Evolutionary conservation across 1,140 invertebrate species (phyloP).

Genomic region (Dendroctonus valens): DNA sequence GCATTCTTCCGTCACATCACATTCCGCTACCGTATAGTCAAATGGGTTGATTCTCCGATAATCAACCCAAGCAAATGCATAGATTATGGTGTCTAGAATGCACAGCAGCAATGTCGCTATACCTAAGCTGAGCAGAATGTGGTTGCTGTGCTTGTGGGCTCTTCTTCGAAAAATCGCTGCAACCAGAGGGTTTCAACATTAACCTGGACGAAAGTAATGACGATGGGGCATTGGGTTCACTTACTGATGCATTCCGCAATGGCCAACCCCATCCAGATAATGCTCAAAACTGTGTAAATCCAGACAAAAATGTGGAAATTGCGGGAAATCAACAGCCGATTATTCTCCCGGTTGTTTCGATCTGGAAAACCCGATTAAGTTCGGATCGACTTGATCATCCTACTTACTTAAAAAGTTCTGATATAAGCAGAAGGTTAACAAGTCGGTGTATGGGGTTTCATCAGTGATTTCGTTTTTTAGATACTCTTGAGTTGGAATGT

Average conservation of each 20-base stretch:
- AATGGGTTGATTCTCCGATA: neutral
- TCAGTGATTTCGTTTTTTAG: neutral
- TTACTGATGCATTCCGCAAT: slow-evolving; percentile 3
- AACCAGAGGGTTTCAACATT: no score
- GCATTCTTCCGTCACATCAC: neutral
- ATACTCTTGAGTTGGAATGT: neutral
- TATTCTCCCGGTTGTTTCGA: no score
- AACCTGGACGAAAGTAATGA: no score
- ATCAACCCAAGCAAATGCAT: slow-evolving; percentile 1
- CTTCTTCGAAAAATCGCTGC: slow-evolving; percentile 2
- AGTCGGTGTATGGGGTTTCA: neutral
- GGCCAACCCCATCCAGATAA: neutral
- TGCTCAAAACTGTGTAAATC: slow-evolving; percentile 1
- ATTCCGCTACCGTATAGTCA: neutral
- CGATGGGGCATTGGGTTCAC: neutral
- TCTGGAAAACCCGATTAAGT: no score
- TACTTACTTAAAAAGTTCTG: neutral
- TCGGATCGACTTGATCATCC: no score
- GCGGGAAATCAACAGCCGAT: no score
- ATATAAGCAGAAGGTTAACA: slow-evolving; percentile 3
- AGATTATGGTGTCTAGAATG: slow-evolving; percentile 2
- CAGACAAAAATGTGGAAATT: slow-evolving; percentile 1
- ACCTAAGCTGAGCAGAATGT: neutral
- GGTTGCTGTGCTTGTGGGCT: neutral
- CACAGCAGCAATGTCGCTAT: neutral